Evolutionary conservation across 2,113 vertebrate genomes (phyloP).

Genomic region (Zosterops hypoxanthus): DNA sequence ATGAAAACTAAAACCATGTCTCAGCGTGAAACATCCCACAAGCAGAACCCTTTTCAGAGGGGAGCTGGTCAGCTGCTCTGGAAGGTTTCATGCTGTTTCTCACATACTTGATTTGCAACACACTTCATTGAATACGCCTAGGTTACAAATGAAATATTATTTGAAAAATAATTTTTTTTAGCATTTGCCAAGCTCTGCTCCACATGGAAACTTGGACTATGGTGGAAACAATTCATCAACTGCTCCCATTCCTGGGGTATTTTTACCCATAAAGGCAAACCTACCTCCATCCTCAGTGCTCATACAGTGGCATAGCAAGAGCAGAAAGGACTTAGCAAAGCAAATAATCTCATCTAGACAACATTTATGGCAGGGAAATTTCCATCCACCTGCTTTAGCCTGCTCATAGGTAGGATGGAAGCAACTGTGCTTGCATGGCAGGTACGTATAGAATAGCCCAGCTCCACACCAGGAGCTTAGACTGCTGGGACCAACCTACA

Average conservation of each 20-base stretch:
- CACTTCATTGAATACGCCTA: not conserved
- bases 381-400: not conserved
- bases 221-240: not conserved
- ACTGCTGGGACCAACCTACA: not conserved
- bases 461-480: accelerated
- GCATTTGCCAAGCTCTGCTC: not conserved
- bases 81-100: not conserved
- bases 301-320: not conserved
- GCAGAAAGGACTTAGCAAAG: not conserved
- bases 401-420: not conserved
- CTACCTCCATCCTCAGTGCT: not conserved
- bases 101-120: not conserved
- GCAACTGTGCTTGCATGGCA: not conserved
- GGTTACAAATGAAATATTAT: not conserved
- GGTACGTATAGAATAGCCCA: accelerated
- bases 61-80: not conserved
- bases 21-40: not conserved
- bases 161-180: not conserved
- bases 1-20: not conserved
- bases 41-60: not conserved
- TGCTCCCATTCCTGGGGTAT: not conserved
- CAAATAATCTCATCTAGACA: not conserved
- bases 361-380: not conserved
- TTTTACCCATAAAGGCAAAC: not conserved
- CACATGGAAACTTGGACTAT: not conserved